Percentiles rank a stretch among this genome's conserved stretches.
These are phyloP conservation scores for Pygmarrhopalites habei DNA, from an alignment of 1,140 invertebrate genomes.

Conservation along the genomic window DNA sequence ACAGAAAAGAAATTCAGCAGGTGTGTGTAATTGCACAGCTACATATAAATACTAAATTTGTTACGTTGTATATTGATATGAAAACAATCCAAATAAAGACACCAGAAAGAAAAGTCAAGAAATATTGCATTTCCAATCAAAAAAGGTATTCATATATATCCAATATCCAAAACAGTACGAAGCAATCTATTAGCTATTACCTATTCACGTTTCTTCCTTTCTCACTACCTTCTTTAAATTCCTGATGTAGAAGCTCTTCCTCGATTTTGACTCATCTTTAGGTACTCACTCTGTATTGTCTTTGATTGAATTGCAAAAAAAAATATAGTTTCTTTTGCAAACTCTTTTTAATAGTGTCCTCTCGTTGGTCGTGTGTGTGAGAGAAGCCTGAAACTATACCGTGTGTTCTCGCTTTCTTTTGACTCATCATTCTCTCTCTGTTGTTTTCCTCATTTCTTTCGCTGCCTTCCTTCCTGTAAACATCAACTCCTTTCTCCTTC, in stretches of 20 bases:
- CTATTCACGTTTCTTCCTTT: constrained; percentile 11
- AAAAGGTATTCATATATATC: no score
- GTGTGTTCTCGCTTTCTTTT: neutral
- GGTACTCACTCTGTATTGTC: no score
- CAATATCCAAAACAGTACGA: no score
- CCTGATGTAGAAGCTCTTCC: constrained; percentile 7
- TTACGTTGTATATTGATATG: no score
- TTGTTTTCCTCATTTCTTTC: neutral
- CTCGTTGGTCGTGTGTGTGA: neutral
- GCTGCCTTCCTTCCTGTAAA: constrained; percentile 2
- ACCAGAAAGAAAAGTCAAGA: no score
- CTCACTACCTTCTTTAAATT: constrained; percentile 24
- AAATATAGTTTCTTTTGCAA: neutral
- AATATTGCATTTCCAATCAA: no score
- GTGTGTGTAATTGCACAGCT: no score
- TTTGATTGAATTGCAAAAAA: neutral
- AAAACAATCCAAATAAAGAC: no score
- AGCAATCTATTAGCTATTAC: no score
- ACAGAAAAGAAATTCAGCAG: no score
- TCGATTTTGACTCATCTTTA: neutral
- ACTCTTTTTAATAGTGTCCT: neutral
- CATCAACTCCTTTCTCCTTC: neutral
- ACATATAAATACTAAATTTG: no score
- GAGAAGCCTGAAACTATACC: neutral
- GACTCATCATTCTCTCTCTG: neutral